Evolutionary conservation across 2,113 vertebrate genomes (phyloP).

Genomic region (Daubentonia madagascariensis): DNA sequence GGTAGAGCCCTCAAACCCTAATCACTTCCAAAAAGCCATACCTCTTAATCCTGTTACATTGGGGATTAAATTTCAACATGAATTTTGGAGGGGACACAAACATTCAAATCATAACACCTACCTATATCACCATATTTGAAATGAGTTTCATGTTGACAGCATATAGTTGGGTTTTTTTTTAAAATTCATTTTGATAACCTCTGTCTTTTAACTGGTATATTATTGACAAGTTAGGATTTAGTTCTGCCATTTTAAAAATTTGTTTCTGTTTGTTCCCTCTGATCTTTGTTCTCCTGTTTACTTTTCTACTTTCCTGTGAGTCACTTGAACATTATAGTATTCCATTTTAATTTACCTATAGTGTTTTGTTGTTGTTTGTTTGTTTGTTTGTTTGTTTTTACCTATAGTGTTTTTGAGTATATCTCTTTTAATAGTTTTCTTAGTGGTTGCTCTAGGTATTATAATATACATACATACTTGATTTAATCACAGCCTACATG

Average conservation of each 20-base stretch:
- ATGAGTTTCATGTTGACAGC: background rate
- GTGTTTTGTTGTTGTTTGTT: no score
- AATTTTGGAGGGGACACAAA: background rate
- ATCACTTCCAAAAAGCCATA: background rate
- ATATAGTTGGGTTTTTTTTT: background rate
- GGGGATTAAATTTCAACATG: background rate
- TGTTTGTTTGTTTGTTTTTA: no score
- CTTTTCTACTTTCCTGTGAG: background rate
- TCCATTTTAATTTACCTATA: background rate
- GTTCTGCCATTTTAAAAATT: background rate
- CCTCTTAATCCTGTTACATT: background rate
- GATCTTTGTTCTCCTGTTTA: background rate
- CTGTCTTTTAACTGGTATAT: background rate
- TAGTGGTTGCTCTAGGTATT: background rate
- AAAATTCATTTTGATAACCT: background rate
- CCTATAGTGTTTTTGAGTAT: background rate
- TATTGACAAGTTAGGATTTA: background rate
- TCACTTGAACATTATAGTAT: background rate
- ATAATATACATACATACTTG: background rate
- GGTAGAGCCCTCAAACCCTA: background rate
- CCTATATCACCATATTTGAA: background rate
- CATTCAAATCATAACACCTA: background rate
- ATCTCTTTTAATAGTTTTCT: background rate
- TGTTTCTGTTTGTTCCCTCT: background rate
- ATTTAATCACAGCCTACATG: background rate